Evolutionary conservation across 2,113 vertebrate genomes (phyloP), one percentile per base, ranked within the genome.

Genomic region (Ptyas mucosa): DNA sequence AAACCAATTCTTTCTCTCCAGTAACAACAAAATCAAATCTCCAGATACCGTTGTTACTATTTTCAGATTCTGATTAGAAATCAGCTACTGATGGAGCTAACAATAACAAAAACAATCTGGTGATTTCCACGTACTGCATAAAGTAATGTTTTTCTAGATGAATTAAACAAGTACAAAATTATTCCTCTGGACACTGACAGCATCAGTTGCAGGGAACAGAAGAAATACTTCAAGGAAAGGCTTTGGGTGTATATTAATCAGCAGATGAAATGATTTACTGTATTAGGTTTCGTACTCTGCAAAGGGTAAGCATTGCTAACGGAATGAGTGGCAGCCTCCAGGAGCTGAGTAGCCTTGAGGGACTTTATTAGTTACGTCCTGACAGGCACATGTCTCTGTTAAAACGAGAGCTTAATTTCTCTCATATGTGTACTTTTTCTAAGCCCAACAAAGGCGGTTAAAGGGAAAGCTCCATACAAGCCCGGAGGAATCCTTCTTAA

Each of bases 321-420:
- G 97, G 98, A 97, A 97, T 98, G 97, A 98, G 97, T 98, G 98
- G 97, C 98, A 98, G 98, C 96, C 98, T 98, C 93, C 94, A 97
- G 97, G 97, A 97, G 96, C 97, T 97, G 97, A 98, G 95, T 97
- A 96, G 98, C 96, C 98, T 98, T 98, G 93, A 96, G 98, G 97
- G 98, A 98, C 98, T 98, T 98, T 98, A 98, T 98, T 98, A 98
- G 98, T 97, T 97, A 96, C 97, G 98, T 98, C 98, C 98, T 99
- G 98, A 99, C 98, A 99, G 98, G 98, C 98, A 98, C 98, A 98
- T 98, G 98, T 99, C 98, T 98, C 98, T 98, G 98, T 97, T 98
- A 98, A 81, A 98, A 98, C 97, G 98, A 98, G 98, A 97, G 97
- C 98, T 98, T 99, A 99, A 99, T 99, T 98, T 98, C 97, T 99